These are phyloP conservation scores for Odontocolon sp. DNA, from an alignment of 2,888 invertebrate genomes.

Conservation along the genomic window DNA sequence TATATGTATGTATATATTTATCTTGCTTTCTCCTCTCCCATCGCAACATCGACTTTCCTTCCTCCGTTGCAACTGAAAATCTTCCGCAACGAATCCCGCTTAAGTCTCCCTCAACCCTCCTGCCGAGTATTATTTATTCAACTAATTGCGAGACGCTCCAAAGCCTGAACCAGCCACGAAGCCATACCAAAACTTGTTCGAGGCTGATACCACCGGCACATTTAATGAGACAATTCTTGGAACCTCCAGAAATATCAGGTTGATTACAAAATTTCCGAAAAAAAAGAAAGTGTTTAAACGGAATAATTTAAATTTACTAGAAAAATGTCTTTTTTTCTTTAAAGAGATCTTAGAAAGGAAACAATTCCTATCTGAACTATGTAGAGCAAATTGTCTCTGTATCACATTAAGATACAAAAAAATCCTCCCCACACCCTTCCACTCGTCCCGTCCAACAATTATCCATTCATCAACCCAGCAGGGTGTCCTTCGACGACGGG, in stretches of 20 bases:
- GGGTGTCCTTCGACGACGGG: constrained; percentile 38
- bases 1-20: background rate
- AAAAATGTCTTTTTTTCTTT: background rate
- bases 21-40: background rate
- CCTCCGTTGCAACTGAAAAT: constrained; percentile 17
- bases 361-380: background rate
- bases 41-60: constrained; percentile 10
- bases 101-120: constrained; percentile 27
- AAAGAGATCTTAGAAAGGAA: background rate
- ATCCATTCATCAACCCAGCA: constrained; percentile 47
- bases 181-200: constrained; percentile 49
- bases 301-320: background rate
- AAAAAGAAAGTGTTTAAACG: background rate
- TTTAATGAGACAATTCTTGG: constrained; percentile 20
- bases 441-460: constrained; percentile 32
- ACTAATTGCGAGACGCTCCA: constrained; percentile 72
- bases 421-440: too few species aligned
- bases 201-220: constrained; percentile 30
- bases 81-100: background rate
- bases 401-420: too few species aligned
- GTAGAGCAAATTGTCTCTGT: too few species aligned
- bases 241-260: too few species aligned
- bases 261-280: background rate
- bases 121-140: constrained; percentile 72
- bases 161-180: constrained; percentile 50